These are phyloP conservation scores for Lasioglossum villosulum DNA, from an alignment of 2,888 invertebrate genomes.

Conservation along the genomic window DNA sequence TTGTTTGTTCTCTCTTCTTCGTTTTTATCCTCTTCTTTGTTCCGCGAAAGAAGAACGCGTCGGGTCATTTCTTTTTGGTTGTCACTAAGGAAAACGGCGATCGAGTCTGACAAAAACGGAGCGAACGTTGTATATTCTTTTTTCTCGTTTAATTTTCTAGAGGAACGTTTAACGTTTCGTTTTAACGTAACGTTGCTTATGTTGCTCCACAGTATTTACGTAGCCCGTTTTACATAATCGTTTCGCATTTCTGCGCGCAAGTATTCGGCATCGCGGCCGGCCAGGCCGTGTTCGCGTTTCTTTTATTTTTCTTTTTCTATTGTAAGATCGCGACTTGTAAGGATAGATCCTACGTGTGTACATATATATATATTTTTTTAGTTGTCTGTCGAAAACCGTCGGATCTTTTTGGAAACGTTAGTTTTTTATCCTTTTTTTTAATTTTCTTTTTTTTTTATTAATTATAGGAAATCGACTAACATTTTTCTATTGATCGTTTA, in stretches of 20 bases:
- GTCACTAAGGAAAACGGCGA: slow-evolving; percentile 34
- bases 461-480: background rate
- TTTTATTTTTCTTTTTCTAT: background rate
- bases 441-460: slow-evolving; percentile 15
- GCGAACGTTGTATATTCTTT: background rate
- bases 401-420: background rate
- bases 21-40: background rate
- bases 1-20: background rate
- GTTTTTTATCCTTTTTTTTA: slow-evolving; percentile 37
- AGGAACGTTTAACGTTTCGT: slow-evolving; percentile 14
- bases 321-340: background rate
- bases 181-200: slow-evolving; percentile 14
- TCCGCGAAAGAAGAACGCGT: background rate
- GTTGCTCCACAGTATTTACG: slow-evolving; percentile 43
- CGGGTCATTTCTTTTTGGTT: slow-evolving; percentile 16
- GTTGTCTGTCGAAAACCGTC: background rate
- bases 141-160: slow-evolving; percentile 4
- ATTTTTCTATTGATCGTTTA: slow-evolving; percentile 38
- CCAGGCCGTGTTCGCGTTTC: background rate
- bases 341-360: background rate
- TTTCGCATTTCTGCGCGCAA: background rate
- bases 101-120: slow-evolving; percentile 54
- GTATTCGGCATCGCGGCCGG: background rate
- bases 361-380: slow-evolving; percentile 25
- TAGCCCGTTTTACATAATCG: background rate